phyloP scores from a whole-genome alignment of 2,888 invertebrate species.

The Torymus texanus region DNA sequence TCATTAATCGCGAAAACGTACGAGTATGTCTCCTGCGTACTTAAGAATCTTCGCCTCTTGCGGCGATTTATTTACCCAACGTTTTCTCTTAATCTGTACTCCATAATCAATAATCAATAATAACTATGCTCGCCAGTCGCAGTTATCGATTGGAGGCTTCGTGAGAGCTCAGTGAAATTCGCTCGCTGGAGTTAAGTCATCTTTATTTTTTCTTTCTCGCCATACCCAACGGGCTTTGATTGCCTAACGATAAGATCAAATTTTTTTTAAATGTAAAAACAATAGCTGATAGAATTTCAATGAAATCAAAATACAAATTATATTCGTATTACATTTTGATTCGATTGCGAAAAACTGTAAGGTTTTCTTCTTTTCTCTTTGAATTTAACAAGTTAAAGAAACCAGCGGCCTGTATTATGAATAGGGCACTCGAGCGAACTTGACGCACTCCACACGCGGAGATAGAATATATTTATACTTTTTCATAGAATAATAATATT shows the following conservation, averaged over 20 bases:
- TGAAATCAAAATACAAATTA: constrained; percentile 17
- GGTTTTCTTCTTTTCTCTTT: constrained; percentile 8
- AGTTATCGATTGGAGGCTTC: constrained; percentile 53
- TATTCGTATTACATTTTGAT: constrained; percentile 38
- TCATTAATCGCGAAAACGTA: constrained; percentile 5
- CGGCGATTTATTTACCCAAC: constrained; percentile 45
- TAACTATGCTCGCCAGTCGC: constrained; percentile 61
- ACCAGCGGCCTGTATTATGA: constrained; percentile 7
- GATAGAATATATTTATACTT: constrained; percentile 59
- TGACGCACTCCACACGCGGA: constrained; percentile 36
- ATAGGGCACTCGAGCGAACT: constrained; percentile 40
- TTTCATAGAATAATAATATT: constrained; percentile 56
- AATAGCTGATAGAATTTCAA: constrained; percentile 12
- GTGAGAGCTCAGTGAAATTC: constrained; percentile 43
- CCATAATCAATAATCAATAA: constrained; percentile 65
- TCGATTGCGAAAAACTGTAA: constrained; percentile 11
- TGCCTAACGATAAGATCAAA: background rate
- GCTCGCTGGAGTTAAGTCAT: constrained; percentile 24
- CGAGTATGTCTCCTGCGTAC: background rate
- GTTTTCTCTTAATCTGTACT: constrained; percentile 58
- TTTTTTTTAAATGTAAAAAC: background rate
- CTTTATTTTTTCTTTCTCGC: too few species aligned
- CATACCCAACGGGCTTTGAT: background rate
- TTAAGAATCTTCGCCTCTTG: constrained; percentile 50
- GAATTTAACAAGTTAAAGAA: background rate